Evolutionary conservation across 2,797 vertebrate species (phyloP).

Genomic region (Falco columbarius): DNA sequence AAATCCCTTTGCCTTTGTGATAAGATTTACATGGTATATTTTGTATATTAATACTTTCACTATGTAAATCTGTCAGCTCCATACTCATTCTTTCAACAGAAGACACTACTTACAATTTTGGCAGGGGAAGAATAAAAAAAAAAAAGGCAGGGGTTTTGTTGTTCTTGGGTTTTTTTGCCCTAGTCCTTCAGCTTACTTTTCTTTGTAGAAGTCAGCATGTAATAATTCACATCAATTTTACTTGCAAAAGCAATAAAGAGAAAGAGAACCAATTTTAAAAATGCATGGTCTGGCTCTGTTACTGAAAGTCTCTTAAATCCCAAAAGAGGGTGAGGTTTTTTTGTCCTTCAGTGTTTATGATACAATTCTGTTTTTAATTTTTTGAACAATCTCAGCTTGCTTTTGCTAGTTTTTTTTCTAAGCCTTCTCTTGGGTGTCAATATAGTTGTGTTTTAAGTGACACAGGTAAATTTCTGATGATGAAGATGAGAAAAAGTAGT

Average conservation of each 20-base stretch:
- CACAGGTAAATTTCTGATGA: neutral
- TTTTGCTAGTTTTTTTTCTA: neutral
- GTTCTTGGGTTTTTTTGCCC: neutral
- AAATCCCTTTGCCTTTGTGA: conserved; percentile 6
- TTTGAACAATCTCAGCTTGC: neutral
- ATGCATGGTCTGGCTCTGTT: conserved; percentile 32
- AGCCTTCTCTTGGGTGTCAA: neutral
- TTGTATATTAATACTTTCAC: conserved; percentile 31
- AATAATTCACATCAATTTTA: conserved; percentile 74
- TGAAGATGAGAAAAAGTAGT: conserved; percentile 25
- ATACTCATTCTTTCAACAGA: neutral
- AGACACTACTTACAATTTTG: conserved; percentile 18
- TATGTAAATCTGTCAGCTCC: neutral
- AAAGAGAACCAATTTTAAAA: conserved; percentile 45
- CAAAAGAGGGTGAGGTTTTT: neutral
- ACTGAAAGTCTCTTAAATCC: conserved; percentile 33
- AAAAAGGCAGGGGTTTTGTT: neutral
- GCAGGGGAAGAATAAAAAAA: neutral
- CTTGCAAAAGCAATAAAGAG: conserved; percentile 59
- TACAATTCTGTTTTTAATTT: conserved; percentile 18
- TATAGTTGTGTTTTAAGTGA: neutral
- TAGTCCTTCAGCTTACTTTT: conserved; percentile 9
- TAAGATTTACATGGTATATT: conserved; percentile 20
- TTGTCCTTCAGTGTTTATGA: neutral
- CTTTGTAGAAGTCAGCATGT: conserved; percentile 20